A percentile compares a stretch with the other conserved stretches of the same genome.
These are phyloP conservation scores for Zophobas atratus DNA, from an alignment of 1,140 invertebrate species.

Conservation along the genomic window DNA sequence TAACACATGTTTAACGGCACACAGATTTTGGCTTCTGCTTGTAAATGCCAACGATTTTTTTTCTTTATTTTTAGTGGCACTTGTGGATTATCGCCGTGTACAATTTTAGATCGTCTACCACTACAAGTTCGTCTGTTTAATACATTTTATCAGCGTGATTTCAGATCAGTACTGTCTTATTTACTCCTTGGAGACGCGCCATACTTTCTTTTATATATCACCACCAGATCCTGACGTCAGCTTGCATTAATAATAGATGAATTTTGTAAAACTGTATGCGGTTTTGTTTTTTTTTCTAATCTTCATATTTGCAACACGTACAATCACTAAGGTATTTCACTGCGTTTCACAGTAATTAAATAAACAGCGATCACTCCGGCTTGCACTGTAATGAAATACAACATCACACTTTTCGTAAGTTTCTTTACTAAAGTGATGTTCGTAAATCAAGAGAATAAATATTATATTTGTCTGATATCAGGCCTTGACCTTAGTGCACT, in stretches of 20 bases:
- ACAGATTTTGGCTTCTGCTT: conserved; percentile 22
- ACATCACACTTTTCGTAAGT: too few relatives aligned
- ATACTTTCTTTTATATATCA: conserved; percentile 30
- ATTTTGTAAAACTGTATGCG: conserved; percentile 16
- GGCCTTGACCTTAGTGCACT: too few relatives aligned
- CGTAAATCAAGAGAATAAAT: too few relatives aligned
- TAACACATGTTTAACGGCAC: conserved; percentile 36
- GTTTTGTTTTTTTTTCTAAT: conserved; percentile 2
- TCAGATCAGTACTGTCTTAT: conserved; percentile 25
- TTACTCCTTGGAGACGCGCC: conserved; percentile 21
- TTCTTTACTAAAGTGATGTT: too few relatives aligned
- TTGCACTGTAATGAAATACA: too few relatives aligned
- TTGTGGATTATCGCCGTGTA: conserved; percentile 50
- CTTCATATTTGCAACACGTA: background rate
- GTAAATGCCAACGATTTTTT: conserved; percentile 49
- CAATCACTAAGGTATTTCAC: background rate
- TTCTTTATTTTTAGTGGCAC: conserved; percentile 55
- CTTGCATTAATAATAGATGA: conserved; percentile 14
- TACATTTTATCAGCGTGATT: conserved; percentile 40
- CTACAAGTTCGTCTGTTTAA: conserved; percentile 16
- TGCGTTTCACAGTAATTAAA: too few relatives aligned
- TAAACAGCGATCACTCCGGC: too few relatives aligned
- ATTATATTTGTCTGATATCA: too few relatives aligned
- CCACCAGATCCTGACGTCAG: conserved; percentile 19
- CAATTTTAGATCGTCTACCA: conserved; percentile 41